Evolutionary conservation across 2,797 vertebrate genomes (phyloP).

Genomic region (Argya squamiceps): DNA sequence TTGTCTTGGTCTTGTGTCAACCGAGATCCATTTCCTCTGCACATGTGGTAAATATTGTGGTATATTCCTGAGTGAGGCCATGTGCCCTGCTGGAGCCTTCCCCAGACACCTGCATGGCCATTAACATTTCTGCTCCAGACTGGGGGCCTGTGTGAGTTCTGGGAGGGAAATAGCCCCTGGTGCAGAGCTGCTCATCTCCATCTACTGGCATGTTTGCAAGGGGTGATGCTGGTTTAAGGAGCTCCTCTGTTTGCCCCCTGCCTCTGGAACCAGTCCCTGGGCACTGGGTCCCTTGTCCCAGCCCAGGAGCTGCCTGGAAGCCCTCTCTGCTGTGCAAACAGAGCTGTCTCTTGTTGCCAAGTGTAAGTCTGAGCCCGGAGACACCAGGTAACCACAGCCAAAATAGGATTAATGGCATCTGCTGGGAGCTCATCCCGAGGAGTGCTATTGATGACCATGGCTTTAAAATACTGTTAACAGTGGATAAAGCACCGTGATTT

Average conservation of each 20-base stretch:
- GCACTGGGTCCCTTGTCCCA: not conserved
- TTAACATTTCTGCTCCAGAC: fast-evolving
- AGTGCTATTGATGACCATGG: not conserved
- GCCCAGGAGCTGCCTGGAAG: fast-evolving
- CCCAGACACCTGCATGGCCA: fast-evolving
- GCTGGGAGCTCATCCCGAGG: not conserved
- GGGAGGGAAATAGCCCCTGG: not conserved
- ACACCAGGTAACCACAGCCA: not conserved
- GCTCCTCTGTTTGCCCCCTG: not conserved
- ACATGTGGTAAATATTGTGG: not conserved
- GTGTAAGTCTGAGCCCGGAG: not conserved
- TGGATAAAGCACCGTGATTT: slow-evolving; percentile 3
- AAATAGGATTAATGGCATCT: slow-evolving; percentile 25
- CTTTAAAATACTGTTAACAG: slow-evolving; percentile 45
- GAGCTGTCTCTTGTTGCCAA: not conserved
- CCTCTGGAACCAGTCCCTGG: not conserved
- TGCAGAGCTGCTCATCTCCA: not conserved
- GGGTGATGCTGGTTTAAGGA: not conserved
- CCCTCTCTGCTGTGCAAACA: not conserved
- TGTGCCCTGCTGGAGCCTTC: not conserved
- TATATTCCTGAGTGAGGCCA: not conserved
- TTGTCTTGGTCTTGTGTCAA: fast-evolving
- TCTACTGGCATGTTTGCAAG: not conserved
- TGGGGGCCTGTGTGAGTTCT: not conserved
- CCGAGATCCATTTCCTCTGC: not conserved